phyloP scores from a whole-genome alignment of 1,140 invertebrate genomes.

The Wasmannia auropunctata region DNA sequence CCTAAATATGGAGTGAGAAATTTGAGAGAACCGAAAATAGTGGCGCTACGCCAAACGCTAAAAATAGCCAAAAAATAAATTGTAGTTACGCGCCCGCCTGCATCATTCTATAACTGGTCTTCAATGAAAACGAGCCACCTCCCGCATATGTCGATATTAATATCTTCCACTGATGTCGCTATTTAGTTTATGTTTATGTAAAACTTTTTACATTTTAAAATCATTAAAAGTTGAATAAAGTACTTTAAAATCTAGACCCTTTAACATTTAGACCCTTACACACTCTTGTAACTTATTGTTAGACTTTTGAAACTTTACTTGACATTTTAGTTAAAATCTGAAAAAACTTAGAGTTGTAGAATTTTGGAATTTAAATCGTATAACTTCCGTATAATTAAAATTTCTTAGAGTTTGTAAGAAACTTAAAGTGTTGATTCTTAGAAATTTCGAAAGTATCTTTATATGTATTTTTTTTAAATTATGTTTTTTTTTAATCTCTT shows the following conservation, averaged over 20 bases:
- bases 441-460: too few relatives aligned
- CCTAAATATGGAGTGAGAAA: slow-evolving; percentile 84
- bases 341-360: not conserved
- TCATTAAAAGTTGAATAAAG: not conserved
- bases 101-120: slow-evolving; percentile 76
- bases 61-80: slow-evolving; percentile 84
- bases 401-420: not conserved
- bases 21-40: slow-evolving; percentile 85
- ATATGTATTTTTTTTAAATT: not conserved
- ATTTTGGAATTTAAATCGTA: not conserved
- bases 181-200: slow-evolving; percentile 24
- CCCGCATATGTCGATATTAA: slow-evolving; percentile 68
- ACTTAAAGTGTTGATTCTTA: not conserved
- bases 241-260: not conserved
- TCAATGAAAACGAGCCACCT: slow-evolving; percentile 75
- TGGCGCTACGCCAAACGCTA: slow-evolving; percentile 81
- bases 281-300: not conserved
- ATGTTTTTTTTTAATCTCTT: not conserved
- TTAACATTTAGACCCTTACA: not conserved
- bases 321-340: not conserved
- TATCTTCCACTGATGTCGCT: slow-evolving; percentile 41
- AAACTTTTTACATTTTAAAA: not conserved
- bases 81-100: slow-evolving; percentile 77
- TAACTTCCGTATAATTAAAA: not conserved
- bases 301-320: not conserved